Base-by-base conservation (phyloP, 1,140 invertebrate genomes). In the Vanessa tameamea region DNA sequence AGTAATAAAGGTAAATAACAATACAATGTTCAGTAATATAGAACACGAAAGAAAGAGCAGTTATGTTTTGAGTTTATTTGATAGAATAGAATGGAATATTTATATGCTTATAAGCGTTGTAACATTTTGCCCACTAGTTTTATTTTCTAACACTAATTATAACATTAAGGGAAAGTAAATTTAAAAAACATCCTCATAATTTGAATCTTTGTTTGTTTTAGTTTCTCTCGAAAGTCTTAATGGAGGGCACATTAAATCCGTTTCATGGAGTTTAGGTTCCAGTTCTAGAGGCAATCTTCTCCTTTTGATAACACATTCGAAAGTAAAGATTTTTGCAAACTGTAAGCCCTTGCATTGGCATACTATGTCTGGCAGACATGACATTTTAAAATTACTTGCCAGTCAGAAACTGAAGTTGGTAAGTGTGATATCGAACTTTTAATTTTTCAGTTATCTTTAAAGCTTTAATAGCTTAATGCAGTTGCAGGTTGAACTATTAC, bases 271-370 rank as follows among this genome's bases (percentile, higher is more conserved):
- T 48, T 66, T 92, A 6, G 82, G 85, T 0, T 66, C 82, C 6
- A 76, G 86, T 64, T 74, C 80, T 15, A 76, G 78, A 14, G 80
- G 77, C 0, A 86, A 79, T 8, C 61, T 92, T 4, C 67, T 87
- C 2, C 67, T 92, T 16, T 78, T 89, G 13, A 78, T 82, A 9
- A 80, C 86, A 1, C 74, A 84, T 0, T 81, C 76, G 4, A 80
- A 82, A 67, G 87, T 91, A n/a, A 85, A 86, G 75, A 78, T 92
- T 13, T 78, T 81, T 37, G 82, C 83, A 3, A 88, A 85, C 26
- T 92, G 90, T 78, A 86, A 84, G 47, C 68, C 81, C 1, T 69
- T 91, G 13, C 88, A 88, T 64, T 88, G 85, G 85, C 90, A 92
- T 37, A 48, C 78, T 0, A 84, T 91, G 81, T 77, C 87, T n/a